A percentile compares a stretch with the other conserved stretches of the same genome.
These are phyloP conservation scores for Leptarthrus brevirostris DNA, from an alignment of 2,888 invertebrate genomes.

Conservation along the genomic window DNA sequence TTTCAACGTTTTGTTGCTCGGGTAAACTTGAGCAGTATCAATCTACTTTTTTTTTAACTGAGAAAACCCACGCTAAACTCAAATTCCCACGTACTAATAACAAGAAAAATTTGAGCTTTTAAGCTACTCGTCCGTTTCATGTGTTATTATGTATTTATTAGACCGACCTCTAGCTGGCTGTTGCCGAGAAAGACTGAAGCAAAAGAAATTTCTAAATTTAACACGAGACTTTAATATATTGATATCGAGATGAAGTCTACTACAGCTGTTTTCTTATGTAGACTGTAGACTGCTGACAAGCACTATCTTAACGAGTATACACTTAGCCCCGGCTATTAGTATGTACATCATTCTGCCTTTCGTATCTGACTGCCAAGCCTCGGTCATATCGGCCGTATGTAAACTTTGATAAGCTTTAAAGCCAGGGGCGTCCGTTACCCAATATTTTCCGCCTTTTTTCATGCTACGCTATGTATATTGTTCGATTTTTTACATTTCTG, in stretches of 20 bases:
- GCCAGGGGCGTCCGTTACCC: conserved; percentile 16
- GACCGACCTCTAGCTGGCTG: conserved; percentile 59
- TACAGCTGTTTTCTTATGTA: conserved; percentile 36
- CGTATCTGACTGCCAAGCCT: not conserved
- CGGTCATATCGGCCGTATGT: not conserved
- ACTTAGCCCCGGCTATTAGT: not conserved
- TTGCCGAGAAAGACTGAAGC: conserved; percentile 60
- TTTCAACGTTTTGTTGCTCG: conserved; percentile 9
- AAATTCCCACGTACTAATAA: conserved; percentile 15
- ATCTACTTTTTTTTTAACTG: conserved; percentile 2
- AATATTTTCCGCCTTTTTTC: too few relatives aligned
- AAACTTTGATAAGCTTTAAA: conserved; percentile 32
- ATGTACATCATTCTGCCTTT: conserved; percentile 4
- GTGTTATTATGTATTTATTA: conserved; percentile 10
- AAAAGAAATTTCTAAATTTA: conserved; percentile 65
- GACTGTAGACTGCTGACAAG: conserved; percentile 12
- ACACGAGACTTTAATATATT: conserved; percentile 56
- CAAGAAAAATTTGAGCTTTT: conserved; percentile 17
- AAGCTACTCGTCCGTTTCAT: conserved; percentile 11
- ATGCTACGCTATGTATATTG: too few relatives aligned
- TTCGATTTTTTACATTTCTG: too few relatives aligned
- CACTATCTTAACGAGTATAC: not conserved
- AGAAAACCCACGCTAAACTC: not conserved
- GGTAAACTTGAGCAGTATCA: not conserved
- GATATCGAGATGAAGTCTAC: conserved; percentile 47